These are phyloP conservation scores for Crenichthys baileyi DNA, from an alignment of 2,797 vertebrate species.

Conservation along the genomic window DNA sequence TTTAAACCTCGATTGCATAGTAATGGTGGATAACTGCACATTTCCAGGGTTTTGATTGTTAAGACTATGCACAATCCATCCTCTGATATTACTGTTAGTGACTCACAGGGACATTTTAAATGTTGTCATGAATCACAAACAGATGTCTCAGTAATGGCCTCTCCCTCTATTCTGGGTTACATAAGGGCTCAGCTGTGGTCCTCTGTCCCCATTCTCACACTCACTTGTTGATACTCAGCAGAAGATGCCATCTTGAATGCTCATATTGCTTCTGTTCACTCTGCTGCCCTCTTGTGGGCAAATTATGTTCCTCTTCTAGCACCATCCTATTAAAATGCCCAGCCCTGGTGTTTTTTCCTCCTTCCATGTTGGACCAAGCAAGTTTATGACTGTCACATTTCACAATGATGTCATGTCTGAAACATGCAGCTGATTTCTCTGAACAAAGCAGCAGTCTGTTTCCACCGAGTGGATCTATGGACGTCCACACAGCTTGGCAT, in stretches of 20 bases:
- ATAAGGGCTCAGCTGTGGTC: constrained; percentile 68
- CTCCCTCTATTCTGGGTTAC: constrained; percentile 57
- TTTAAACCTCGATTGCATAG: background rate
- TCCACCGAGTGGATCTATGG: constrained; percentile 23
- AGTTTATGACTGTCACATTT: constrained; percentile 7
- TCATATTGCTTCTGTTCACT: constrained; percentile 26
- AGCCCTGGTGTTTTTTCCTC: constrained; percentile 18
- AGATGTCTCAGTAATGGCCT: constrained; percentile 87
- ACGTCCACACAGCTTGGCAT: constrained; percentile 34
- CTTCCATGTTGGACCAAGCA: constrained; percentile 8
- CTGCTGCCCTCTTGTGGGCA: constrained; percentile 64
- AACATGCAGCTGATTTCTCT: constrained; percentile 32
- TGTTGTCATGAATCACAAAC: constrained; percentile 53
- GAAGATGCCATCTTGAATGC: constrained; percentile 3
- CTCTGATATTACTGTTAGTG: constrained; percentile 11
- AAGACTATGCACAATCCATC: constrained; percentile 8
- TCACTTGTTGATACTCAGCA: constrained; percentile 15
- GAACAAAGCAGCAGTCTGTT: constrained; percentile 44
- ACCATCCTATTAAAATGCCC: constrained; percentile 12
- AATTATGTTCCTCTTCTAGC: constrained; percentile 14
- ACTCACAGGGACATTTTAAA: constrained; percentile 27
- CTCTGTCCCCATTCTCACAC: constrained; percentile 43
- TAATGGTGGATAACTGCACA: too few species aligned
- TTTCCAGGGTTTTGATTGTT: constrained; percentile 1
- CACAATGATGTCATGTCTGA: constrained; percentile 42